These are phyloP conservation scores for Galbula dea DNA, from an alignment of 2,113 vertebrate species.

Conservation along the genomic window DNA sequence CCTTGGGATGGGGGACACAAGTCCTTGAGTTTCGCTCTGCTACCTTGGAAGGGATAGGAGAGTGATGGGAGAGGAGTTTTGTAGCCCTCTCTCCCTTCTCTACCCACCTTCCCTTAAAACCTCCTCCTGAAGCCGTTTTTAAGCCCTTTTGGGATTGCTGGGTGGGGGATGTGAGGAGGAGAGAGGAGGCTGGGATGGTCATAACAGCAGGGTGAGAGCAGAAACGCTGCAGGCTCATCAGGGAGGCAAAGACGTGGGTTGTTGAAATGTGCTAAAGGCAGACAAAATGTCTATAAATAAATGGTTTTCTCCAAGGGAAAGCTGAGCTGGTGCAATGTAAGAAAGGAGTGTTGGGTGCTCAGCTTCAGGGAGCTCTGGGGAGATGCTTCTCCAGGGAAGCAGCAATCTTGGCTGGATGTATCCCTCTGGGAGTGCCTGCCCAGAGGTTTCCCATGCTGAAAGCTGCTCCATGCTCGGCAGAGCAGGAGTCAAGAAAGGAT, in stretches of 20 bases:
- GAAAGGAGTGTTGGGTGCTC: background rate
- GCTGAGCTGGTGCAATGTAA: background rate
- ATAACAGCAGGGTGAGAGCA: conserved; percentile 13
- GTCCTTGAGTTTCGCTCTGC: background rate
- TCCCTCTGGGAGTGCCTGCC: accelerated
- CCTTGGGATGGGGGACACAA: background rate
- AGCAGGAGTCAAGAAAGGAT: background rate
- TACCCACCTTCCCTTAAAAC: background rate
- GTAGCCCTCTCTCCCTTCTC: background rate
- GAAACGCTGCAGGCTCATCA: background rate
- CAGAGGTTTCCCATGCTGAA: background rate
- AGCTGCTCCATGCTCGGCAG: background rate
- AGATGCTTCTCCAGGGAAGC: background rate
- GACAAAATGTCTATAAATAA: conserved; percentile 51
- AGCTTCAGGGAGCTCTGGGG: background rate
- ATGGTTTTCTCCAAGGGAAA: conserved; percentile 9
- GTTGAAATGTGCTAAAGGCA: conserved; percentile 47
- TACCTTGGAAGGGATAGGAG: background rate
- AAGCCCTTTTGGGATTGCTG: background rate
- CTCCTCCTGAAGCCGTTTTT: background rate
- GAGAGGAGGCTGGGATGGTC: background rate
- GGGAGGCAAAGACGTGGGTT: conserved; percentile 52
- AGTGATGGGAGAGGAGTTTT: background rate
- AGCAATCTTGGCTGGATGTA: background rate
- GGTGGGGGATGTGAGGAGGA: background rate